Conservation (phyloP, 2,888 invertebrate genomes). For the Drosophila imparisetae region DNA sequence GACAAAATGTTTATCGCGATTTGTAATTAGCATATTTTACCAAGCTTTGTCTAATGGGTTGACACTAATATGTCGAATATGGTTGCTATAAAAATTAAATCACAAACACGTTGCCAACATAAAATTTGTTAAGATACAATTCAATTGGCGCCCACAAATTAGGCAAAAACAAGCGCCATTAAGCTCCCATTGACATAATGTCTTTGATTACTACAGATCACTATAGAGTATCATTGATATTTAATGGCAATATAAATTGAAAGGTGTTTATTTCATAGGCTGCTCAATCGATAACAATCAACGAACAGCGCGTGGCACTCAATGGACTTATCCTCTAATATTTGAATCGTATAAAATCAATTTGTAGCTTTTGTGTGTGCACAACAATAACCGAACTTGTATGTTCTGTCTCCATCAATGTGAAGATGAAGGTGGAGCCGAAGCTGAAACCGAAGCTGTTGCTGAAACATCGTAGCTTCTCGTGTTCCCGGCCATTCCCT, state of each 20-base stretch:
- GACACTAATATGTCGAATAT: slow-evolving; percentile 66
- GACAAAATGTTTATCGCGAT: slow-evolving; percentile 40
- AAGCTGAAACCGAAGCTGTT: background rate
- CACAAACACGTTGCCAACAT: slow-evolving; percentile 34
- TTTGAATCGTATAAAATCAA: slow-evolving; percentile 30
- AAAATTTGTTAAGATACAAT: slow-evolving; percentile 42
- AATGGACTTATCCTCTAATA: slow-evolving; percentile 46
- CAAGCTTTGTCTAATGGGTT: slow-evolving; percentile 67
- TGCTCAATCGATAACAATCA: slow-evolving; percentile 20
- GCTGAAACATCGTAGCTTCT: slow-evolving; percentile 33
- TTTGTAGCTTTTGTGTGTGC: slow-evolving; percentile 11
- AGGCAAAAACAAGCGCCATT: slow-evolving; percentile 16
- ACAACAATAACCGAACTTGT: slow-evolving; percentile 21
- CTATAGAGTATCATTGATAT: slow-evolving; percentile 35
- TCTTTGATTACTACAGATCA: slow-evolving; percentile 36
- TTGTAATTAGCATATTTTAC: slow-evolving; percentile 70
- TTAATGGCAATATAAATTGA: slow-evolving; percentile 64
- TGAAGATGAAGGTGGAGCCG: background rate
- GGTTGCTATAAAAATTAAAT: slow-evolving; percentile 57
- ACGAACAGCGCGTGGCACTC: slow-evolving; percentile 41
- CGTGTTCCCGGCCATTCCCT: slow-evolving; percentile 68
- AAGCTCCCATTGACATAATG: slow-evolving; percentile 26
- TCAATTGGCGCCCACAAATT: slow-evolving; percentile 63
- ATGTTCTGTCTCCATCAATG: slow-evolving; percentile 26
- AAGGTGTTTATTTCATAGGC: slow-evolving; percentile 68